A percentile compares a stretch with the other conserved stretches of the same genome.
These are phyloP conservation scores for Luperina nickerlii DNA, from an alignment of 2,888 invertebrate genomes.

Conservation along the genomic window DNA sequence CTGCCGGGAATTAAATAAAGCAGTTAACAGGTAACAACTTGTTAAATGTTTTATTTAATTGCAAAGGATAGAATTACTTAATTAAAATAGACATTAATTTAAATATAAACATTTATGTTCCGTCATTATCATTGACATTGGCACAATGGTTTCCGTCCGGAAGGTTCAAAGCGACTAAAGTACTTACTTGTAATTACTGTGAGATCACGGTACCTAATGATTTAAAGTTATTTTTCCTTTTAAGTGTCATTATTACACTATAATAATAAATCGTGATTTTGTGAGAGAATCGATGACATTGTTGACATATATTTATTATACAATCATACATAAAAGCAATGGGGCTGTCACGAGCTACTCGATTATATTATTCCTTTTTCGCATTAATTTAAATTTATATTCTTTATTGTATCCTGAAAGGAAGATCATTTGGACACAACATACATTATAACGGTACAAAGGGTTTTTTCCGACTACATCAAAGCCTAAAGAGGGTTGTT, in stretches of 20 bases:
- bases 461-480: neutral
- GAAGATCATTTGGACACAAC: neutral
- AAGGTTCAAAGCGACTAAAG: slow-evolving; percentile 34
- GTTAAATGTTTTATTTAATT: neutral
- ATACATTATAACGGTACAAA: neutral
- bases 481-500: neutral
- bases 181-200: slow-evolving; percentile 29
- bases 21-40: neutral
- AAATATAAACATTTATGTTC: slow-evolving; percentile 4
- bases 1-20: neutral
- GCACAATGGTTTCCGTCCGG: slow-evolving; percentile 27
- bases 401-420: neutral
- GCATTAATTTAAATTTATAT: neutral
- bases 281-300: neutral
- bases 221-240: slow-evolving; percentile 26
- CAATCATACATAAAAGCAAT: neutral
- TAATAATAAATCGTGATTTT: neutral
- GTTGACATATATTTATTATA: neutral
- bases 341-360: neutral
- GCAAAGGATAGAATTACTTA: slow-evolving; percentile 4
- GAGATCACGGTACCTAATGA: slow-evolving; percentile 39
- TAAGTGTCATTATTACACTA: slow-evolving; percentile 16
- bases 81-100: slow-evolving; percentile 18
- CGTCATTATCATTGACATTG: slow-evolving; percentile 1
- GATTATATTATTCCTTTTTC: neutral